Evolutionary conservation across 35 echinoderm and acorn worm genomes (phyloP), one percentile per base, ranked within the genome.

Genomic region (Holothuria glaberrima): DNA sequence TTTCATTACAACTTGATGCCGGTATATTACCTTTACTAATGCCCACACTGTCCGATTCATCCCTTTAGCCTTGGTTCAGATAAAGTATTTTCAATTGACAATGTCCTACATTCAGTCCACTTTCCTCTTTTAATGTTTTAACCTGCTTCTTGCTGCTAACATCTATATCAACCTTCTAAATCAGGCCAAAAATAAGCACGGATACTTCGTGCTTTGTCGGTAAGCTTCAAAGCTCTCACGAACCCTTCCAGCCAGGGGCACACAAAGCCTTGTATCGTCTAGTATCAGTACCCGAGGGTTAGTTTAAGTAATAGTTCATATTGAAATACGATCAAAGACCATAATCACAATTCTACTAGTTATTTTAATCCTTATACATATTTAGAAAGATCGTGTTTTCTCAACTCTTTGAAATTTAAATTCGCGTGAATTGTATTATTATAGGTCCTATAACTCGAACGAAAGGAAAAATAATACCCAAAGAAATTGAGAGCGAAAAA

Each of bases 291-390:
- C 74, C 74, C n/a, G 74, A 75, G 74, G 74, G 74, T 78, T 78
- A 48, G 16, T 78, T 78, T 50, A 50, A 78, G 74, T 78, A 78
- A 78, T 78, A 78, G 74, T 78, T 50, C 21, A 48, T 10, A 78
- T 52, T 78, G 74, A 78, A 78, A 48, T 78, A 78, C 21, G 38
- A 78, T 48, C 74, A 78, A 78, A 78, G 74, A 78, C 21, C 20
- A 50, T 78, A 48, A 78, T 78, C 35, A 48, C 29, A 41, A 35
- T 25, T 41, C 50, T 52, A 78, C 74, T 48, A 78, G 74, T 48
- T 78, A 78, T 78, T 78, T 78, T 78, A 78, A 78, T 78, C 74
- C 38, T 78, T 78, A 78, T 78, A 78, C 27, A 78, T 19, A 78
- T 35, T 35, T 21, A 78, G 35, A 78, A 28, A 78, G 41, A 78